Evolutionary conservation across 2,113 vertebrate genomes (phyloP).

Genomic region (Ophiodon elongatus): DNA sequence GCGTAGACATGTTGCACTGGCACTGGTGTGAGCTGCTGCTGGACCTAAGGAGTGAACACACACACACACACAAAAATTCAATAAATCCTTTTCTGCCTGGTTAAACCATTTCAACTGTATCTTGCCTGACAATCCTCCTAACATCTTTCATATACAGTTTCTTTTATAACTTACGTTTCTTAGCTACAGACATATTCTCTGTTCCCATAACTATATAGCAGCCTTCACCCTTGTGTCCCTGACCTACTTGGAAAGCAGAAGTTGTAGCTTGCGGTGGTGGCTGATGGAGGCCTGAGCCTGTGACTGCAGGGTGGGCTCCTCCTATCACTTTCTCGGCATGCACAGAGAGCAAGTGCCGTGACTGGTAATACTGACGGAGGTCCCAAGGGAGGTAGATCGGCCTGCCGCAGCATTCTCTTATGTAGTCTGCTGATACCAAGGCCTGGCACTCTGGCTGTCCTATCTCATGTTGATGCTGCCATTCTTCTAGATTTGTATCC

Average conservation of each 20-base stretch:
- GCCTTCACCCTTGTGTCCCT: slow-evolving; percentile 49
- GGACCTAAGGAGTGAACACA: slow-evolving; percentile 79
- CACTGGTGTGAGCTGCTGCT: slow-evolving; percentile 91
- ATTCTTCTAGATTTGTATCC: slow-evolving; percentile 49
- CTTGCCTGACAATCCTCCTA: background rate
- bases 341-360: slow-evolving; percentile 35
- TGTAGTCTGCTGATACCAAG: slow-evolving; percentile 26
- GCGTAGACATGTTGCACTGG: slow-evolving; percentile 92
- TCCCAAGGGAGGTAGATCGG: slow-evolving; percentile 22
- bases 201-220: slow-evolving; percentile 23
- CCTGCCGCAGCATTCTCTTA: slow-evolving; percentile 22
- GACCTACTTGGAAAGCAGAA: slow-evolving; percentile 72
- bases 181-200: slow-evolving; percentile 2
- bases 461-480: slow-evolving; percentile 28
- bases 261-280: slow-evolving; percentile 46
- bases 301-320: slow-evolving; percentile 25
- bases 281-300: slow-evolving; percentile 23
- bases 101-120: slow-evolving; percentile 14
- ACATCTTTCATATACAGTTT: background rate
- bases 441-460: slow-evolving; percentile 39
- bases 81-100: slow-evolving; percentile 12
- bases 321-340: slow-evolving; percentile 41
- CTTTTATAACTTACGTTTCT: background rate
- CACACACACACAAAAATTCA: slow-evolving; percentile 12
- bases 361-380: slow-evolving; percentile 20